Percentiles rank a stretch among this genome's conserved stretches.
phyloP scores from a whole-genome alignment of 2,113 vertebrate genomes.

The Numida meleagris region DNA sequence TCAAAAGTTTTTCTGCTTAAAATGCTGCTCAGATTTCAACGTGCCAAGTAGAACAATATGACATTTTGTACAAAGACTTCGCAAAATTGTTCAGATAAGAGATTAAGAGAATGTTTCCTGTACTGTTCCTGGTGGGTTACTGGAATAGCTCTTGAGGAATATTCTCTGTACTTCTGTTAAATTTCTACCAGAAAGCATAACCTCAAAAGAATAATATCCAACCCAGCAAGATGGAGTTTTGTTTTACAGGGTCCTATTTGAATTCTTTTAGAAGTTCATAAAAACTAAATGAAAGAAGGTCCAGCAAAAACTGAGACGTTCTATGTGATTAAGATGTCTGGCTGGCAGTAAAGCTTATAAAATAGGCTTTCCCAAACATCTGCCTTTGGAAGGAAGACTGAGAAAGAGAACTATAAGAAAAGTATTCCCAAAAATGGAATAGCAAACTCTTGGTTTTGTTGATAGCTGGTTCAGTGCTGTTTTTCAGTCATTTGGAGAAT shows the following conservation, averaged over 20 bases:
- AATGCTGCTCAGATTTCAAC: slow-evolving; percentile 2
- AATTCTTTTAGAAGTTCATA: not conserved
- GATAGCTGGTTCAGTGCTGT: not conserved
- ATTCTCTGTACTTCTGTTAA: not conserved
- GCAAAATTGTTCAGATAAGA: not conserved
- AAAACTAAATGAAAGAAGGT: slow-evolving; percentile 32
- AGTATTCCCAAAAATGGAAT: not conserved
- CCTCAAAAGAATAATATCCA: not conserved
- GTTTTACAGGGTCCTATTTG: not conserved
- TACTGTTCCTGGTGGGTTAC: not conserved
- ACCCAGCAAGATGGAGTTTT: slow-evolving; percentile 5
- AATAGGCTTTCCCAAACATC: not conserved
- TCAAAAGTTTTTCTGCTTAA: slow-evolving; percentile 51
- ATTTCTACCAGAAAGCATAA: not conserved
- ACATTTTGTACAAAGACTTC: not conserved
- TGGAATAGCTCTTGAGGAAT: not conserved
- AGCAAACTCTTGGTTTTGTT: not conserved
- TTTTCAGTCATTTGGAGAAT: not conserved
- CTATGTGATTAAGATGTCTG: not conserved
- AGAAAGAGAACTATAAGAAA: not conserved
- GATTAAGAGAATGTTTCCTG: not conserved
- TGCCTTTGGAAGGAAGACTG: not conserved
- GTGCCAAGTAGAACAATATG: not conserved
- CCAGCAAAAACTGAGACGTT: not conserved
- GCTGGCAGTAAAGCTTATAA: not conserved